Base-by-base conservation (phyloP, 2,797 vertebrate genomes). In the Cynopterus sphinx region DNA sequence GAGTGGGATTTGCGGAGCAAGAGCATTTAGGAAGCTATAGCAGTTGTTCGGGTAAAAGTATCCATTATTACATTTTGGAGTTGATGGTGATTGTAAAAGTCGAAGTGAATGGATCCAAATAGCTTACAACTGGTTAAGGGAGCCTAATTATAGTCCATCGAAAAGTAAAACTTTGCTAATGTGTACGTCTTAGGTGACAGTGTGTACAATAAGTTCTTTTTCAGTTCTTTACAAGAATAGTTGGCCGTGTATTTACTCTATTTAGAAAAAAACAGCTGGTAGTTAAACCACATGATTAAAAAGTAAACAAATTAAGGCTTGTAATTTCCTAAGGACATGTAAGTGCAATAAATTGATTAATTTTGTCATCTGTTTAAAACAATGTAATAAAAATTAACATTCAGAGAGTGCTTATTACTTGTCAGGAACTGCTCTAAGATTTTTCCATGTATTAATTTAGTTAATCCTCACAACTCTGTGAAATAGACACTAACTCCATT, bases 341-440 rank as follows among this genome's bases (percentile, higher is more conserved):
- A 75, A 90, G 31, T 94, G 53, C 84, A 88, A 8, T 90, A 92
- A 86, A 39, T 92, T 85, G 94, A 86, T 96, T 51, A 84, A 51
- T 85, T 9, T 96, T 86, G 68, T 97, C 43, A 89, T 83, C 65
- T 39, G 13, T 93, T 93, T 79, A 87, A 93, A 93, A 77, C 77
- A 90, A 70, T 75, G 49, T 83, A 74, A 94, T 59, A 73, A 49
- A 75, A 82, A 41, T 71, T 73, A 92, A 77, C 49, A 68, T 96
- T 87, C 90, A 71, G 74, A 55, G 46, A 90, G 43, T 53, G 28
- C 19, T 87, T 79, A 78, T 85, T 95, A 31, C 59, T 91, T 94
- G 43, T 59, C 33, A 88, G 17, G 9, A 31, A 55, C 67, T 39
- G 59, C 61, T 59, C 28, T 68, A 41, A 71, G 55, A 26, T 68